A percentile compares a stretch with the other conserved stretches of the same genome.
These are phyloP conservation scores for Strigops habroptila DNA, from an alignment of 2,113 vertebrate species.

Conservation along the genomic window DNA sequence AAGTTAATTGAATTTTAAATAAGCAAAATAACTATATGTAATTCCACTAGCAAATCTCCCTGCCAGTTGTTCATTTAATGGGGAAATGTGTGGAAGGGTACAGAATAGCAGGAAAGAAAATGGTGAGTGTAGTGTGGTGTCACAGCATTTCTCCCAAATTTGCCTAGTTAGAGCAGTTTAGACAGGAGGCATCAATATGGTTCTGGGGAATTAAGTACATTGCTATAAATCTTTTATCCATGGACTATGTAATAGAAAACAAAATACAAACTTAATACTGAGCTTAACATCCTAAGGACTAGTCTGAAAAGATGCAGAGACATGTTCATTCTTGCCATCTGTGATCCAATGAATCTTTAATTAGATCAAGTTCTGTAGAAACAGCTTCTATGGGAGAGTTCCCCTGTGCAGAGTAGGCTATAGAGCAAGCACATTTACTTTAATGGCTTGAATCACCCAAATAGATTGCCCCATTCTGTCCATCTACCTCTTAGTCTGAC, in stretches of 20 bases:
- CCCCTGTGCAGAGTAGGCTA: background rate
- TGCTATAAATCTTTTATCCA: background rate
- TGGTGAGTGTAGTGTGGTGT: background rate
- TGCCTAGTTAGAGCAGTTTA: background rate
- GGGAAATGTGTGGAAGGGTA: background rate
- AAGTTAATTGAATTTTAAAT: background rate
- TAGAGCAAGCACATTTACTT: background rate
- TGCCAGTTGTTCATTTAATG: background rate
- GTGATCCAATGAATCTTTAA: constrained; percentile 14
- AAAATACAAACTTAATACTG: background rate
- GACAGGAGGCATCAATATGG: background rate
- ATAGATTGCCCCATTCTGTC: background rate
- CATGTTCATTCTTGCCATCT: background rate
- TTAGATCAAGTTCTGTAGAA: constrained; percentile 15
- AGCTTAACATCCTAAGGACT: background rate
- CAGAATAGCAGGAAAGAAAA: background rate
- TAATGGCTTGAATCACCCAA: background rate
- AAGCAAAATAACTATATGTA: background rate
- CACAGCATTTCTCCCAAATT: background rate
- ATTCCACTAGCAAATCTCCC: background rate
- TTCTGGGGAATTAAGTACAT: background rate
- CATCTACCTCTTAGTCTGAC: background rate
- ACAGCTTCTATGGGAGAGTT: background rate
- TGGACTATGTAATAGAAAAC: background rate
- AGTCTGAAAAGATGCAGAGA: background rate